phyloP scores from a whole-genome alignment of 1,140 invertebrate genomes.

The Eubasilissa regina region DNA sequence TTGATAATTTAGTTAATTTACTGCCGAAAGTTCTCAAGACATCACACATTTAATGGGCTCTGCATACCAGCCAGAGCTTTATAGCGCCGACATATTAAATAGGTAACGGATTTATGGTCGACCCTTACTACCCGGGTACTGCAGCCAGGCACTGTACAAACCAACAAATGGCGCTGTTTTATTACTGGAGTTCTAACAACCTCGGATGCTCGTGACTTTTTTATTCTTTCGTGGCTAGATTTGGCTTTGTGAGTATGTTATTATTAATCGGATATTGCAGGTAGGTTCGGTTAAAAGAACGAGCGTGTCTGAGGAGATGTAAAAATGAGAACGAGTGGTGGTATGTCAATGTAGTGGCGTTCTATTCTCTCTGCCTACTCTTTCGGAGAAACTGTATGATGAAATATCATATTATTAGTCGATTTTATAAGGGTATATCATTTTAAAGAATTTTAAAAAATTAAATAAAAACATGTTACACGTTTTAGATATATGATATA shows the following conservation, averaged over 20 bases:
- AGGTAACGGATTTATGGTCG: conserved; percentile 41
- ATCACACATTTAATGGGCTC: conserved; percentile 39
- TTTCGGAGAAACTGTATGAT: neutral
- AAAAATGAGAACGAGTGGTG: too few relatives aligned
- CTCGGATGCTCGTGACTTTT: conserved; percentile 9
- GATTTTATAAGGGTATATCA: neutral
- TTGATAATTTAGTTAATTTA: conserved; percentile 43
- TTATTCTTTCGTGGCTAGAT: conserved; percentile 9
- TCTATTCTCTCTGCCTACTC: too few relatives aligned
- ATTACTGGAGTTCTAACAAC: conserved; percentile 17
- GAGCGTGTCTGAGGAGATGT: too few relatives aligned
- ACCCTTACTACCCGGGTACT: conserved; percentile 2
- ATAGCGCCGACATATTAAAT: conserved; percentile 44
- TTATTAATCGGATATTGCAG: neutral
- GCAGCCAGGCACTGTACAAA: conserved; percentile 1
- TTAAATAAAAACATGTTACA: too few relatives aligned
- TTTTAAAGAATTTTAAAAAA: too few relatives aligned
- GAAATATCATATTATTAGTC: neutral
- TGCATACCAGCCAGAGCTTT: conserved; percentile 42
- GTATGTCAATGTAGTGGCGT: too few relatives aligned
- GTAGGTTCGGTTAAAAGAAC: too few relatives aligned
- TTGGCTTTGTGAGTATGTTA: neutral
- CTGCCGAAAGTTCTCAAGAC: conserved; percentile 35
- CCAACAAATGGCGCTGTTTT: conserved; percentile 9
- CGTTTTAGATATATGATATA: too few relatives aligned